Conservation (phyloP, 2,113 vertebrate species). For the Pipa parva region DNA sequence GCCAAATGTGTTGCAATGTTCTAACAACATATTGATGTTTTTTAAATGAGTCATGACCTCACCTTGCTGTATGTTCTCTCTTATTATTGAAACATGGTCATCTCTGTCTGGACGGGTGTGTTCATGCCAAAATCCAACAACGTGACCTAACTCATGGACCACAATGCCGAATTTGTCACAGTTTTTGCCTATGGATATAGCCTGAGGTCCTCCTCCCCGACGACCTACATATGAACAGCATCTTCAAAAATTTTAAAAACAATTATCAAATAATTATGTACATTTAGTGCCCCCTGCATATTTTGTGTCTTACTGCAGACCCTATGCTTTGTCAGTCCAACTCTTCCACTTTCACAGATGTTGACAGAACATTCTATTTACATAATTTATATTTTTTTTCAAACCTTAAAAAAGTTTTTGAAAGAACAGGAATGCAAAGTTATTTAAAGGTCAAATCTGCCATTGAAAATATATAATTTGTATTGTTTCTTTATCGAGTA, state of each 20-base stretch:
- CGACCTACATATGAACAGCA: slow-evolving; percentile 97
- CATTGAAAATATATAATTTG: no score
- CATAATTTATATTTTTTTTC: no score
- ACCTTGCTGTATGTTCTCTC: slow-evolving; percentile 98
- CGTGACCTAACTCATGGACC: slow-evolving; percentile 93
- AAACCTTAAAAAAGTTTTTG: no score
- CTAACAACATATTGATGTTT: no score
- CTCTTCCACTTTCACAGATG: no score
- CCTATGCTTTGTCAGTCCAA: not conserved
- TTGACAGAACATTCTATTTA: no score
- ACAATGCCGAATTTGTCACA: slow-evolving; percentile 99
- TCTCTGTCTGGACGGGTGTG: slow-evolving; percentile 94
- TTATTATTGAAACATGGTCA: slow-evolving; percentile 91
- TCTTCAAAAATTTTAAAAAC: slow-evolving; percentile 60
- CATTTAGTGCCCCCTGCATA: slow-evolving; percentile 4
- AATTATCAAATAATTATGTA: slow-evolving; percentile 29
- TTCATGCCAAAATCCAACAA: slow-evolving; percentile 98
- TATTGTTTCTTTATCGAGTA: no score
- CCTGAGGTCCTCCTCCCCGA: slow-evolving; percentile 93
- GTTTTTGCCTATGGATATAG: slow-evolving; percentile 97
- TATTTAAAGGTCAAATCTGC: no score
- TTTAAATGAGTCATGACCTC: no score
- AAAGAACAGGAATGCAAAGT: no score
- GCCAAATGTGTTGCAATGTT: no score
- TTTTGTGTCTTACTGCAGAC: not conserved